phyloP scores from a whole-genome alignment of 1,140 invertebrate genomes.

The Physella acuta region DNA sequence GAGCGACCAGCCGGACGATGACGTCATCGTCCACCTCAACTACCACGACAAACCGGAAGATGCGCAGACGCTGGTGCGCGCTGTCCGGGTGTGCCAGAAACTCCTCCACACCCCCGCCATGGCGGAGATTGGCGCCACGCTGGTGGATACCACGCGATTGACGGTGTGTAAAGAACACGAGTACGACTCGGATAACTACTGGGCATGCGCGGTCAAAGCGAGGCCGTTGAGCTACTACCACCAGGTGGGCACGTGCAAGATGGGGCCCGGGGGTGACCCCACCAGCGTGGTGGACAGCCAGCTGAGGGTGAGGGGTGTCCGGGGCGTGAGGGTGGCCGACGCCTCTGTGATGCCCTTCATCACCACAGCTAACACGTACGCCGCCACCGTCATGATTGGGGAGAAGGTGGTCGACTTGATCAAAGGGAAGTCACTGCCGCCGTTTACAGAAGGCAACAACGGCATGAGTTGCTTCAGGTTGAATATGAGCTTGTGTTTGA shows the following conservation, averaged over 20 bases:
- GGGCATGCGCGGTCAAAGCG: constrained; percentile 45
- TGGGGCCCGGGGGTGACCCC: constrained; percentile 71
- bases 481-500: too few relatives aligned
- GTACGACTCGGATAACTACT: constrained; percentile 47
- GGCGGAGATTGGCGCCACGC: neutral
- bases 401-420: constrained; percentile 65
- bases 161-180: constrained; percentile 29
- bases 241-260: constrained; percentile 84
- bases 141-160: neutral
- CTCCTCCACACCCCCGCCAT: neutral
- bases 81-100: constrained; percentile 27
- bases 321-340: constrained; percentile 63
- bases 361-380: constrained; percentile 65
- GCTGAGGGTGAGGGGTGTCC: constrained; percentile 55
- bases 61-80: constrained; percentile 39
- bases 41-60: constrained; percentile 51
- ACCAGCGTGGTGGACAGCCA: constrained; percentile 59
- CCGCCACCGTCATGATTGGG: constrained; percentile 64
- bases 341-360: constrained; percentile 65
- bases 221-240: constrained; percentile 74
- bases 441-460: too few relatives aligned
- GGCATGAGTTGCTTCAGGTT: too few relatives aligned
- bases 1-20: constrained; percentile 73
- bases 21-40: constrained; percentile 82
- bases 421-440: constrained; percentile 5